A percentile compares a stretch with the other conserved stretches of the same genome.
Conservation (phyloP, 53 echinoderm and acorn worm species). For the Hippasteria phrygiana region DNA sequence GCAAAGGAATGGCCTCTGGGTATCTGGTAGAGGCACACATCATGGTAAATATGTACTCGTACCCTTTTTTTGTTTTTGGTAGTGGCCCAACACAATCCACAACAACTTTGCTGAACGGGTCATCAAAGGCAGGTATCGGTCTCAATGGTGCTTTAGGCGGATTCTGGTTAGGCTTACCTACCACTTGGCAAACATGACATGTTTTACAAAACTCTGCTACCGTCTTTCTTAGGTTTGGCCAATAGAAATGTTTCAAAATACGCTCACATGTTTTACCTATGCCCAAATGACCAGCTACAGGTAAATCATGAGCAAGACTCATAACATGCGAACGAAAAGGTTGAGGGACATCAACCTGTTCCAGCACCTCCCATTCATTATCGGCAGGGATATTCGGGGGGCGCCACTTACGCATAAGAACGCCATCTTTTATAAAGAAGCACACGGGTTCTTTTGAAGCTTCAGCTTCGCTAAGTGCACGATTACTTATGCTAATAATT, state of each 20-base stretch:
- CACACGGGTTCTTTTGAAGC: constrained; percentile 14
- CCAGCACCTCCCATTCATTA: constrained; percentile 68
- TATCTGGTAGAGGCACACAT: constrained; percentile 58
- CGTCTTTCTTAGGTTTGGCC: constrained; percentile 63
- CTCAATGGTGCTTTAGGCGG: constrained; percentile 51
- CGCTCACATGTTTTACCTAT: constrained; percentile 68
- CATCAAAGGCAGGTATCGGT: constrained; percentile 67
- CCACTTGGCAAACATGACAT: constrained; percentile 76
- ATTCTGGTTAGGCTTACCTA: constrained; percentile 77
- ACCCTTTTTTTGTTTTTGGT: constrained; percentile 38
- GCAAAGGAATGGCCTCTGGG: constrained; percentile 62
- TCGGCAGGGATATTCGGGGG: constrained; percentile 76
- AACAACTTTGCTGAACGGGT: constrained; percentile 75
- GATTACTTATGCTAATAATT: background rate
- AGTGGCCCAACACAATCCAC: constrained; percentile 58
- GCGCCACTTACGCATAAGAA: constrained; percentile 82
- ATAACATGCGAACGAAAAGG: constrained; percentile 61
- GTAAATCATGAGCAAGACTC: constrained; percentile 72
- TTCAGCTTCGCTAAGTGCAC: background rate
- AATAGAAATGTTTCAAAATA: constrained; percentile 72
- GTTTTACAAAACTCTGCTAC: constrained; percentile 70
- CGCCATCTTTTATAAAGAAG: constrained; percentile 39
- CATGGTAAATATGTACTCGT: constrained; percentile 61
- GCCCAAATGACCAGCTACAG: constrained; percentile 72
- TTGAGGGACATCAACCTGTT: constrained; percentile 74